These are phyloP conservation scores for Potorous gilbertii DNA, from an alignment of 2,797 vertebrate species.

Conservation along the genomic window DNA sequence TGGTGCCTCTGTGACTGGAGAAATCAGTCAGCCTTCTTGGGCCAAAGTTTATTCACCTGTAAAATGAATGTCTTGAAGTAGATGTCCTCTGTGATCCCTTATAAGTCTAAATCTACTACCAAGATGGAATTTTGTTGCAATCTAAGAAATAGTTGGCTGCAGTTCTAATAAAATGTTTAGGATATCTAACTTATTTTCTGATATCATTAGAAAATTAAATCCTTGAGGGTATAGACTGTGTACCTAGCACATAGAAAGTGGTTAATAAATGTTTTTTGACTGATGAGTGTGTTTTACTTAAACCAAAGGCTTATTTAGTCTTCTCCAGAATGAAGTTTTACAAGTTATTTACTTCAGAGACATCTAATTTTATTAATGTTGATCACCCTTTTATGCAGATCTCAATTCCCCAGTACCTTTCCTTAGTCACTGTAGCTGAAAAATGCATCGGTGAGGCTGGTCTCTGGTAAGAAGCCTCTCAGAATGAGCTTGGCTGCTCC, in stretches of 20 bases:
- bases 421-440: not conserved
- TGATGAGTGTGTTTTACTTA: too few relatives aligned
- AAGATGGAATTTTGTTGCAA: not conserved
- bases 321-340: not conserved
- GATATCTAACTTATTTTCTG: not conserved
- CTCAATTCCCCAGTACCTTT: not conserved
- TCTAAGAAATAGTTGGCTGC: not conserved
- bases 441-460: not conserved
- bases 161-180: slow-evolving; percentile 8
- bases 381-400: not conserved
- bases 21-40: not conserved
- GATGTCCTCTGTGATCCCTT: not conserved
- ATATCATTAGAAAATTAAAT: not conserved
- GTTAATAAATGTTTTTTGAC: not conserved
- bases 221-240: not conserved
- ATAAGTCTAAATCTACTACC: not conserved
- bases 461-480: not conserved
- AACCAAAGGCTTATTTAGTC: not conserved
- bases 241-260: too few relatives aligned
- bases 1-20: not conserved
- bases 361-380: not conserved
- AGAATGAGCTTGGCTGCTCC: not conserved
- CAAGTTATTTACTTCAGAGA: not conserved
- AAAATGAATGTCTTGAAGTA: not conserved
- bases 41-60: not conserved